Conservation (phyloP, 1,140 invertebrate genomes). For the Diabrotica undecimpunctata region DNA sequence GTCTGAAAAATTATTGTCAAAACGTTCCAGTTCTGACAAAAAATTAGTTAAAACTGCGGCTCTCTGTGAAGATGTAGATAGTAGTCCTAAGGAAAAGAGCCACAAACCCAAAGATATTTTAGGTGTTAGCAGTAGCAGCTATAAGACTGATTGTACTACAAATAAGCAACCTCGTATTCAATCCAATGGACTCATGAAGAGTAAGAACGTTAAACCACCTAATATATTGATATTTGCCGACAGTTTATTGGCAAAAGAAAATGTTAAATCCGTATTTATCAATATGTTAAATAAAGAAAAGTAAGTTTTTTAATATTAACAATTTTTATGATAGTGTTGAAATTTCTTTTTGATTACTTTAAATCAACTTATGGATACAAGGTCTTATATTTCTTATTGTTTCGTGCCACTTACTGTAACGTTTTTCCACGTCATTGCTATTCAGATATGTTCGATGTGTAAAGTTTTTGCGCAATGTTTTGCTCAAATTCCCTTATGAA, state of each 20-base stretch:
- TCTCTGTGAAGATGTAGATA: conserved; percentile 24
- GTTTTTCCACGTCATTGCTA: no score
- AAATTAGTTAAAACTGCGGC: conserved; percentile 25
- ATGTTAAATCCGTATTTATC: conserved; percentile 63
- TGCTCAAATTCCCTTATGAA: no score
- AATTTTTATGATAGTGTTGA: not conserved
- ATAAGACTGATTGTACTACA: not conserved
- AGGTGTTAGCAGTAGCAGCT: not conserved
- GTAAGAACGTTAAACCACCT: conserved; percentile 60
- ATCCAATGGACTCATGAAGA: conserved; percentile 5
- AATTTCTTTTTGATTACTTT: not conserved
- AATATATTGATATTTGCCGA: conserved; percentile 83
- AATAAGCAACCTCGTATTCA: not conserved
- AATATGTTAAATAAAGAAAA: conserved; percentile 67
- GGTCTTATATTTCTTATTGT: not conserved
- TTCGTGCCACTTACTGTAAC: no score
- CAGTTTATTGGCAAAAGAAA: conserved; percentile 65
- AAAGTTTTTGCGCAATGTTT: no score
- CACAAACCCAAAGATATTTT: not conserved
- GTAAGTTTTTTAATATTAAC: conserved; percentile 49
- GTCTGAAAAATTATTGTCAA: conserved; percentile 1
- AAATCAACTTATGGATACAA: not conserved
- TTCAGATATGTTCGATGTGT: no score
- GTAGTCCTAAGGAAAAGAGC: not conserved
- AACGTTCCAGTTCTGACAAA: conserved; percentile 29